Evolutionary conservation across 1,140 invertebrate species (phyloP).

Genomic region (Archegozetes longisetosus): DNA sequence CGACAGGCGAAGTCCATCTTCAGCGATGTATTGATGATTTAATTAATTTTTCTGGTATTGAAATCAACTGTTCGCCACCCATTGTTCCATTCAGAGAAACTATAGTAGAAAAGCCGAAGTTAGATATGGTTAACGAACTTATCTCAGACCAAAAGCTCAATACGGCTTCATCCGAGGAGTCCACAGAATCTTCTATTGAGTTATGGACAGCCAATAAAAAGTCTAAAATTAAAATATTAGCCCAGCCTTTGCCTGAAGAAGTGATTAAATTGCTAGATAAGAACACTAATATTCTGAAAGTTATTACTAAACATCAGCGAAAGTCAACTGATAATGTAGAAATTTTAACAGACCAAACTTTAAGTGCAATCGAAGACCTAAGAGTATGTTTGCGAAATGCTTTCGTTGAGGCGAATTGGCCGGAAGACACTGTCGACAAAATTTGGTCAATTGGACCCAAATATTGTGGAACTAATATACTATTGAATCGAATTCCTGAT

Average conservation of each 20-base stretch:
- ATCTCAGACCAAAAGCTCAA: constrained; percentile 37
- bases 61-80: constrained; percentile 76
- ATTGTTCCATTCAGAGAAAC: constrained; percentile 95
- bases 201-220: constrained; percentile 52
- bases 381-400: constrained; percentile 43
- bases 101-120: constrained; percentile 57
- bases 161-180: constrained; percentile 1
- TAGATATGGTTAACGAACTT: constrained; percentile 76
- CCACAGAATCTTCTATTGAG: constrained; percentile 27
- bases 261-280: constrained; percentile 52
- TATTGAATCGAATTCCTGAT: constrained; percentile 50
- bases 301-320: constrained; percentile 30
- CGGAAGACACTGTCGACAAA: constrained; percentile 41
- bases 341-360: constrained; percentile 7
- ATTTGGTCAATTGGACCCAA: constrained; percentile 85
- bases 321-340: constrained; percentile 17
- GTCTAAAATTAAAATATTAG: constrained; percentile 54
- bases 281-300: constrained; percentile 40
- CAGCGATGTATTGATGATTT: constrained; percentile 84
- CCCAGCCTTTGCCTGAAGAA: constrained; percentile 54
- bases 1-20: constrained; percentile 92
- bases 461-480: constrained; percentile 69
- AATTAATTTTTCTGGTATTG: constrained; percentile 33
- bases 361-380: constrained; percentile 35
- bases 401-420: constrained; percentile 41